phyloP scores from a whole-genome alignment of 2,113 vertebrate genomes.

The Dicentrarchus labrax region DNA sequence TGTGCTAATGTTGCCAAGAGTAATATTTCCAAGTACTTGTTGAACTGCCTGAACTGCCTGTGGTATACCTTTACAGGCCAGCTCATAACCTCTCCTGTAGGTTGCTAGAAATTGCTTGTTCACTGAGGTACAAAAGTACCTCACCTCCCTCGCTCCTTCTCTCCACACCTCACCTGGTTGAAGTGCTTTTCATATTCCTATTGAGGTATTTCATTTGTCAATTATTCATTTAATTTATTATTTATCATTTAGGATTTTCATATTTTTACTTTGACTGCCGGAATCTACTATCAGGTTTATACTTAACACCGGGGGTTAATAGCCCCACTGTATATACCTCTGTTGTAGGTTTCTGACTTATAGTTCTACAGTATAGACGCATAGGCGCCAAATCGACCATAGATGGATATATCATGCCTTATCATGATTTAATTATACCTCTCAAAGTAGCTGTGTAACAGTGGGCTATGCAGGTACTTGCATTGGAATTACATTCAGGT shows the following conservation, averaged over 20 bases:
- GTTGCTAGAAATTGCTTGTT: not conserved
- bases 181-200: not conserved
- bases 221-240: not conserved
- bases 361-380: too few relatives aligned
- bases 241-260: not conserved
- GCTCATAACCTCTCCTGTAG: not conserved
- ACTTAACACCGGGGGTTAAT: not conserved
- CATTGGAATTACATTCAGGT: too few relatives aligned
- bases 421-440: too few relatives aligned
- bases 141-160: too few relatives aligned
- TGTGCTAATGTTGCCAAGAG: conserved; percentile 10
- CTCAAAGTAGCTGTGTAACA: too few relatives aligned
- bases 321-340: not conserved
- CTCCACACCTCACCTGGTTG: not conserved
- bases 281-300: not conserved
- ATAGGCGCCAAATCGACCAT: too few relatives aligned
- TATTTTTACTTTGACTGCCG: not conserved
- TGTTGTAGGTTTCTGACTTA: not conserved
- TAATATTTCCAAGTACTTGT: conserved; percentile 13
- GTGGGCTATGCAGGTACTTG: too few relatives aligned
- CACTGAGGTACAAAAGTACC: not conserved
- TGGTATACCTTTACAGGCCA: conserved; percentile 1
- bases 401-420: not conserved
- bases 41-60: not conserved
- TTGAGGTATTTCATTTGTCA: not conserved